phyloP scores from a whole-genome alignment of 2,113 vertebrate genomes.

The Falco punctatus region DNA sequence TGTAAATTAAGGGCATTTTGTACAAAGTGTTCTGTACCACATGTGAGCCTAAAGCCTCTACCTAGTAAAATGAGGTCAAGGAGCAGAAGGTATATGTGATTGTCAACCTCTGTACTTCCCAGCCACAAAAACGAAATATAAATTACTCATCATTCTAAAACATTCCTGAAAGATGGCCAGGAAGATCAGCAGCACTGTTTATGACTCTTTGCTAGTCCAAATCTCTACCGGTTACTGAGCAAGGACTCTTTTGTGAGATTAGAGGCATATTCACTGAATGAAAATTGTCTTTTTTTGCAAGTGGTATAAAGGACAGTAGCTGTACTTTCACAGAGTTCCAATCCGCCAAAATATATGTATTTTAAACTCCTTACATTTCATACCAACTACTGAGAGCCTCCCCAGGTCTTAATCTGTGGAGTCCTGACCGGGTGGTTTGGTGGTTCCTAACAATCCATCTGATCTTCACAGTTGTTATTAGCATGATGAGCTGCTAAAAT shows the following conservation, averaged over 20 bases:
- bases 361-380: not conserved
- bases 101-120: not conserved
- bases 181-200: not conserved
- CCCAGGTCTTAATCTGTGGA: not conserved
- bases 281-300: not conserved
- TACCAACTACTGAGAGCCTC: not conserved
- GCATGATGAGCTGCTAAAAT: not conserved
- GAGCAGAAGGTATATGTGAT: not conserved
- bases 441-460: not conserved
- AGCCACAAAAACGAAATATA: not conserved
- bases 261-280: not conserved
- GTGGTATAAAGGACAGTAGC: not conserved
- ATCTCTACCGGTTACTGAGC: not conserved
- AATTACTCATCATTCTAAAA: not conserved
- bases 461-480: not conserved
- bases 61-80: not conserved
- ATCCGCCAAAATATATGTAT: not conserved
- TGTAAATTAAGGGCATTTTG: not conserved
- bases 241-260: not conserved
- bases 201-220: not conserved
- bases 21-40: not conserved
- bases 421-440: not conserved
- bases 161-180: not conserved
- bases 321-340: not conserved
- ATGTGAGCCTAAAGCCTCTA: not conserved